phyloP scores from a whole-genome alignment of 2,888 invertebrate species.

The Agapostemon virescens region DNA sequence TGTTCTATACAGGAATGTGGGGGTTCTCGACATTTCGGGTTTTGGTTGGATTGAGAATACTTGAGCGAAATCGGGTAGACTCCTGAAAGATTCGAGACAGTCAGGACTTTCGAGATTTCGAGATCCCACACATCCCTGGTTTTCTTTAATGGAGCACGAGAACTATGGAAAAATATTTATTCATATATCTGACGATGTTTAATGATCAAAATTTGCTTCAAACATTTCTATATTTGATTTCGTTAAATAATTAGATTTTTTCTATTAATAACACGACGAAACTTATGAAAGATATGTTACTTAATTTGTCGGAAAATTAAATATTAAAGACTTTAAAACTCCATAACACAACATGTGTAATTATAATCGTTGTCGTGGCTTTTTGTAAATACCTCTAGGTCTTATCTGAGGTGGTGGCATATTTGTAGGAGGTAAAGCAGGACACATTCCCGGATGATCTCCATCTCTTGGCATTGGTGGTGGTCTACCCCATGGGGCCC shows the following conservation, averaged over 20 bases:
- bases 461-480: constrained; percentile 73
- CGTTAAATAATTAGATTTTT: not conserved
- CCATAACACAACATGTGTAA: not conserved
- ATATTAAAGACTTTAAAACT: not conserved
- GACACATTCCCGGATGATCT: constrained; percentile 65
- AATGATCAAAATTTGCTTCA: not conserved
- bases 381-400: constrained; percentile 60
- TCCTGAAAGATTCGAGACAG: too few species aligned
- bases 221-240: not conserved
- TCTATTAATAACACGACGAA: not conserved
- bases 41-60: too few species aligned
- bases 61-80: too few species aligned
- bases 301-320: not conserved
- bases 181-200: not conserved
- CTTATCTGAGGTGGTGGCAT: constrained; percentile 78
- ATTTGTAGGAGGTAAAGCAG: constrained; percentile 72
- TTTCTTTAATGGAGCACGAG: not conserved
- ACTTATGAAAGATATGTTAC: constrained; percentile 7
- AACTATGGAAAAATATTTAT: not conserved
- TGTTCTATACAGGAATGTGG: too few species aligned
- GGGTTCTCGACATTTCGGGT: too few species aligned
- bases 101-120: too few species aligned
- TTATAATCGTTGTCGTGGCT: constrained; percentile 17
- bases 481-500: constrained; percentile 75
- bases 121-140: too few species aligned